Base-by-base conservation (phyloP, 2,888 invertebrate species). In the Chrysina gloriosa region DNA sequence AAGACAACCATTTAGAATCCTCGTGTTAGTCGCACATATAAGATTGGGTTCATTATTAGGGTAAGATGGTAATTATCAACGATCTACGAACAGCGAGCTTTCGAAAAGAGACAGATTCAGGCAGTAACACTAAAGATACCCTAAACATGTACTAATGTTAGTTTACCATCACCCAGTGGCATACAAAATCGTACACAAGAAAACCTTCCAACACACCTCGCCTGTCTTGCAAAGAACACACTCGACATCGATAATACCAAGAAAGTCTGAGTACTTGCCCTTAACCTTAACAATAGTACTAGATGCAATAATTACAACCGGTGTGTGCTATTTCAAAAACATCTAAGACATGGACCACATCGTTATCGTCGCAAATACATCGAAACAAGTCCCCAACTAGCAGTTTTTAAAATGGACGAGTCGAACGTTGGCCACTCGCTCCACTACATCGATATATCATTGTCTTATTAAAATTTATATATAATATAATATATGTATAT, bases 331-430 rank as follows among this genome's bases (percentile, higher is more conserved):
- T 14, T 31, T 39, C 39, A 31, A 39, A 39, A 58, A 58, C 58
- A 58, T 39, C 58, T 31, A 58, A 58, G 58, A 58, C 58, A 58
- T 58, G 16, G 11, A 58, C 36, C 50, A 39, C 25, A 36, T 39
- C 25, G 4, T 34, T 58, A 58, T 58, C 25, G 58, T 2, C 39
- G 36, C 39, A 39, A 39, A 25, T 25, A 58, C 58, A 58, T 39
- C 58, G 58, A 56, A 56, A 58, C 58, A 58, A 58, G 16, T 58
- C 39, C 39, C 58, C 58, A 58, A 58, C 4, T 14, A 29, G 19
- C 52, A 14, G 19, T 56, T 36, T 23, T 36, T 31, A 54, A 39
- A 36, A 11, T 25, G 16, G 39, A 14, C 34, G 19, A 54, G 54
- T 34, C 9, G n/a, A 58, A 58, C 58, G 58, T 39, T 58, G 36